Evolutionary conservation across 2,797 vertebrate genomes (phyloP).

Genomic region (Alcedo quadribrachys): DNA sequence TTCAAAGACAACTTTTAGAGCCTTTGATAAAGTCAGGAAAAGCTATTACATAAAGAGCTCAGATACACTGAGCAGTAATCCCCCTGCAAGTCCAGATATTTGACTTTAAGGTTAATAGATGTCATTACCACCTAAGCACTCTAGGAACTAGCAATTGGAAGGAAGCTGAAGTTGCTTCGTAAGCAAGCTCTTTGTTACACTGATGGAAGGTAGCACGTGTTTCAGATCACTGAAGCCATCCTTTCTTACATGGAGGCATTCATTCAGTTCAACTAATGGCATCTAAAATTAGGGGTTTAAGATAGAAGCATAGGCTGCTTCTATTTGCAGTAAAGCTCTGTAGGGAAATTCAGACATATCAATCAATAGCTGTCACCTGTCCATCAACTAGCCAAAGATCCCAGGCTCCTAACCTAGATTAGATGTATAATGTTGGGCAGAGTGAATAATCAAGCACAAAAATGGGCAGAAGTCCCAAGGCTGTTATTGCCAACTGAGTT

Average conservation of each 20-base stretch:
- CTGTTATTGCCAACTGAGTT: neutral
- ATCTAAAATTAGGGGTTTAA: neutral
- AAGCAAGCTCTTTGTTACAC: neutral
- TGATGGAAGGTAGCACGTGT: accelerated
- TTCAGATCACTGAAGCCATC: neutral
- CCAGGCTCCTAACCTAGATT: neutral
- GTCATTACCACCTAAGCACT: neutral
- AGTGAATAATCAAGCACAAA: neutral
- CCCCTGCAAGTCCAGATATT: neutral
- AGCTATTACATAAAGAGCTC: neutral
- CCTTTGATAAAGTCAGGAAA: neutral
- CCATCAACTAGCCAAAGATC: neutral
- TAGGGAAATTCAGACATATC: neutral
- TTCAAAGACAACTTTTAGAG: neutral
- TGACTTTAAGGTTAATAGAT: constrained; percentile 4
- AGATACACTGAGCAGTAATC: neutral
- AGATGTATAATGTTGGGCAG: neutral
- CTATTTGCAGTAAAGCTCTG: neutral
- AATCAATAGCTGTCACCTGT: neutral
- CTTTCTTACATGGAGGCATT: neutral
- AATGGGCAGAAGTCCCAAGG: neutral
- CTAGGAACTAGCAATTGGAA: neutral
- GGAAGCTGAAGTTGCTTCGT: neutral
- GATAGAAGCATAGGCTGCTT: neutral
- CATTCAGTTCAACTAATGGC: neutral